Evolutionary conservation across 2,888 invertebrate species (phyloP).

Genomic region (Germaria angustata): DNA sequence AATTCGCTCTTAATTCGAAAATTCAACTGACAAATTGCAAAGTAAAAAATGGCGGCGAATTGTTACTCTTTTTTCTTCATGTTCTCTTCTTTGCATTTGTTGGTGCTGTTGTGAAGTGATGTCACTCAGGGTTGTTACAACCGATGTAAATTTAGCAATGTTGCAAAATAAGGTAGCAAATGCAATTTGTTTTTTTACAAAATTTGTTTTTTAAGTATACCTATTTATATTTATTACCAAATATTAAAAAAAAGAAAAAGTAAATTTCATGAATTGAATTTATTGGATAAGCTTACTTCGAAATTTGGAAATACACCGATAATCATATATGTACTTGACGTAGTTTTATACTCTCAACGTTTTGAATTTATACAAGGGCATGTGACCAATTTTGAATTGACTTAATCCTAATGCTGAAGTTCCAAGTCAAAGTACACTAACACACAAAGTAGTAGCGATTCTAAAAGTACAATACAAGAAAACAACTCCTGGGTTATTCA

Average conservation of each 20-base stretch:
- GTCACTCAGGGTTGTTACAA: conserved; percentile 59
- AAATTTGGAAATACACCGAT: not conserved
- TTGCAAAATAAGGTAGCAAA: conserved; percentile 38
- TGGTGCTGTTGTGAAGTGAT: conserved; percentile 25
- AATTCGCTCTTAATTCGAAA: conserved; percentile 69
- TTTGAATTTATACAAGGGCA: too few relatives aligned
- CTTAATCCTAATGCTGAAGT: too few relatives aligned
- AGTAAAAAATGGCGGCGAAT: conserved; percentile 57
- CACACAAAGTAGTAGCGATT: too few relatives aligned
- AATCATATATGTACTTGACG: too few relatives aligned
- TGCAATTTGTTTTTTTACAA: not conserved
- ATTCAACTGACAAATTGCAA: conserved; percentile 68
- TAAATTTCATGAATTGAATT: too few relatives aligned
- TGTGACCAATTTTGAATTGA: too few relatives aligned
- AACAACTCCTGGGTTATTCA: too few relatives aligned
- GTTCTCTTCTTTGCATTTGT: conserved; percentile 34
- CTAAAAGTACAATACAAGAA: too few relatives aligned
- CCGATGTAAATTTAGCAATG: conserved; percentile 14
- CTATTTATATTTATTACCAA: too few relatives aligned
- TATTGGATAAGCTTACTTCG: conserved; percentile 6
- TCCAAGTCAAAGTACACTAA: too few relatives aligned
- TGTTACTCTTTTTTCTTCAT: conserved; percentile 34
- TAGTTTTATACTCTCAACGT: too few relatives aligned
- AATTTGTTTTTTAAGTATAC: not conserved
- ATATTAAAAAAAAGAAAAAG: too few relatives aligned